Conservation (phyloP, 2,888 invertebrate species). For the Metacarcinus magister region DNA sequence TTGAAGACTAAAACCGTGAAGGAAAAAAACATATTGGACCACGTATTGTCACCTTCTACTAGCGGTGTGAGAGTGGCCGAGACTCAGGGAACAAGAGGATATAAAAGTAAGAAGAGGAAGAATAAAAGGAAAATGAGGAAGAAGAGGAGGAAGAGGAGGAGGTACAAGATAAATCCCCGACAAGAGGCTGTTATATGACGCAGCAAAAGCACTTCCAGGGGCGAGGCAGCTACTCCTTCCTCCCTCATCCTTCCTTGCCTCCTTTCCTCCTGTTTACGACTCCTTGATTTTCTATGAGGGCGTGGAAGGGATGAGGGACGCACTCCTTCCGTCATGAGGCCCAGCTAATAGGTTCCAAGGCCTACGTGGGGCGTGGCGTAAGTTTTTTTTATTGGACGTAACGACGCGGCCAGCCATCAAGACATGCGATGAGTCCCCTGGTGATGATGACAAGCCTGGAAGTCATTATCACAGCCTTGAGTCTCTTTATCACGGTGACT, state of each 20-base stretch:
- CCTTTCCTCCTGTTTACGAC: background rate
- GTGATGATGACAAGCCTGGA: conserved; percentile 10
- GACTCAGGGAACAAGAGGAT: background rate
- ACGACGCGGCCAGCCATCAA: background rate
- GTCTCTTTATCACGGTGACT: conserved; percentile 23
- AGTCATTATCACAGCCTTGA: conserved; percentile 49
- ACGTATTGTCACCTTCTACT: conserved; percentile 6
- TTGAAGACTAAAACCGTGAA: background rate
- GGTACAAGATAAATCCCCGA: background rate
- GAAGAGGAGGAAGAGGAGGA: background rate
- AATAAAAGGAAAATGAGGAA: background rate
- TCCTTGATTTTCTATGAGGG: background rate
- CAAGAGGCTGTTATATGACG: conserved; percentile 21
- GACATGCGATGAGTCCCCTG: background rate
- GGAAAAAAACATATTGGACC: conserved; percentile 22
- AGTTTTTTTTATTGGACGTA: background rate
- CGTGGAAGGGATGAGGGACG: background rate
- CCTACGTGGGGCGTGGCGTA: background rate
- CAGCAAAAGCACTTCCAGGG: background rate
- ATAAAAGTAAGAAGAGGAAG: background rate
- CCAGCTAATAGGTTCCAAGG: background rate
- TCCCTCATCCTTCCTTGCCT: background rate
- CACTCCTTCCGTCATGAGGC: background rate
- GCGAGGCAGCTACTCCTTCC: background rate
- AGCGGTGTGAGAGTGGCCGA: background rate